Evolutionary conservation across 2,888 invertebrate species (phyloP), one percentile per base, ranked within the genome.

Genomic region (Agelastica alni): DNA sequence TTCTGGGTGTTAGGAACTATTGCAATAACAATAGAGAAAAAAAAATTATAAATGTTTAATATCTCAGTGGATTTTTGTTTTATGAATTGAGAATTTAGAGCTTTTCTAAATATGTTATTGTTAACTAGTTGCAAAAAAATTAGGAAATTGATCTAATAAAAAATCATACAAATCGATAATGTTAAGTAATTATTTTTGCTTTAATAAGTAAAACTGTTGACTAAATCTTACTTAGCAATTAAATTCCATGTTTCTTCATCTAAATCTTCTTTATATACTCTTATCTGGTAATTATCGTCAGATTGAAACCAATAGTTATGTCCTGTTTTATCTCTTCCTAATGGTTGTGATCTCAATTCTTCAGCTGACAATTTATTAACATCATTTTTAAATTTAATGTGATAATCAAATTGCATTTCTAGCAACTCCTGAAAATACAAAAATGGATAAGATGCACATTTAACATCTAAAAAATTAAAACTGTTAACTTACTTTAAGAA

Each of bases 201-300:
- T n/a, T n/a, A n/a, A n/a, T n/a, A n/a, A n/a, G n/a, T n/a, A n/a
- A n/a, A n/a, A n/a, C n/a, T n/a, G n/a, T n/a, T n/a, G n/a, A n/a
- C n/a, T n/a, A n/a, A 37, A 17, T 54, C 78, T 76, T 78, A 92
- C 91, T 85, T 89, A 58, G 95, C 96, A 58, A 96, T 89, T 37
- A 96, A 82, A 72, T 90, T 87, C 96, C 96, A 96, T 9, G 91
- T 91, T 75, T 97, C 95, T 73, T 98, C 97, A 77, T 98, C 97
- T 62, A 91, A 85, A 72, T 98, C 96, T 77, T 98, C 98, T 71
- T 91, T 88, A 77, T 96, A 99, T 39, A 99, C 85, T 60, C 94
- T 84, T 58, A 98, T 81, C 77, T 95, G 94, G 67, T 92, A 89
- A 55, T 91, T 89, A 59, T 88, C 85, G 75, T 97, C 94, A 51